Evolutionary conservation across 1,140 invertebrate species (phyloP), one percentile per base, ranked within the genome.

Genomic region (Apis dorsata): DNA sequence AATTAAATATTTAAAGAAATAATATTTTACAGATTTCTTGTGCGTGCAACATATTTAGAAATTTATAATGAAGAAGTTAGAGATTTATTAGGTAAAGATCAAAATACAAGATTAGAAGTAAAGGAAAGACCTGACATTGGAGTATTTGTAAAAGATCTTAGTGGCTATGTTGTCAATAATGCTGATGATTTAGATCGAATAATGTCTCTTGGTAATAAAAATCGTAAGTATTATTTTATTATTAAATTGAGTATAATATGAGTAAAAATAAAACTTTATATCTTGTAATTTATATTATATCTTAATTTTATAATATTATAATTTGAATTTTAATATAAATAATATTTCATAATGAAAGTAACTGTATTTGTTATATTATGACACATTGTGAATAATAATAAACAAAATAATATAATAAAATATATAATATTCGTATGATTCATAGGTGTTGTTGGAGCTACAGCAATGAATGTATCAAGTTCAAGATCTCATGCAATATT

Each of bases 401-500:
- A 68, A 1, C 2, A 17, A 44, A 44, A 44, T 44, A 44, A 44
- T 44, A 44, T 7, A 44, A 44, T n/a, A 49, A 49, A 44, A 12
- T 68, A 21, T 49, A 49, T 44, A 44, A 51, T 69, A 57, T 79
- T 70, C 82, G 83, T 75, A 89, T 85, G 2, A 34, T 83, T 73
- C 8, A 66, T 73, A 95, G 95, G 96, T 79, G 95, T 95, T 77
- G 95, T 96, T 63, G 96, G 97, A 15, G 95, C 97, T 24, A 98
- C 98, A 17, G 97, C 97, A 85, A 98, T 98, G 97, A 98, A 98
- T 92, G 95, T 96, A 24, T 96, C 96, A 85, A 98, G 97, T 91
- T 98, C 97, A 2, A 94, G 97, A 82, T 98, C 97, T 8, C 98
- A 98, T 94, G 97, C 97, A 3, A 98, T 98, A 87, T 98, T 98